Evolutionary conservation across 2,888 invertebrate genomes (phyloP).

Genomic region (Drosophila lacicola): DNA sequence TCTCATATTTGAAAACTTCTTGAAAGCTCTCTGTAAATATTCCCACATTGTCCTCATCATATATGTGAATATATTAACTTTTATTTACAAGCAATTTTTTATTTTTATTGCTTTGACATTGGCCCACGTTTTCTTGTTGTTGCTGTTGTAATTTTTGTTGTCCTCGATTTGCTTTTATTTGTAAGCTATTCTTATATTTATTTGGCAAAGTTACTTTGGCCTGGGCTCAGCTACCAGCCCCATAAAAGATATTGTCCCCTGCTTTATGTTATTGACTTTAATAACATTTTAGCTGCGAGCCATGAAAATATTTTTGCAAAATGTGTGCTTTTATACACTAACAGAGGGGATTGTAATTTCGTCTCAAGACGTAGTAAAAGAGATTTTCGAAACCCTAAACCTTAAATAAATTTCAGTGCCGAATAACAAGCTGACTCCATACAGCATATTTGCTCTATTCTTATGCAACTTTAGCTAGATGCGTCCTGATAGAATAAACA

Average conservation of each 20-base stretch:
- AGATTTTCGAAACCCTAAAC: background rate
- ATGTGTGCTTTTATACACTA: slow-evolving; percentile 31
- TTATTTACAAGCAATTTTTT: slow-evolving; percentile 60
- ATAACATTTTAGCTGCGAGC: slow-evolving; percentile 74
- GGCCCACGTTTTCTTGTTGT: slow-evolving; percentile 34
- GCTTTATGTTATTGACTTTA: slow-evolving; percentile 70
- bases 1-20: slow-evolving; percentile 17
- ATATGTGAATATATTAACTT: slow-evolving; percentile 17
- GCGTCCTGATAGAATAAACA: no score
- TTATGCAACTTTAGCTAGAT: no score
- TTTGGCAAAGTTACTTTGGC: slow-evolving; percentile 47
- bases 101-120: slow-evolving; percentile 67
- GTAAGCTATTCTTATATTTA: slow-evolving; percentile 67
- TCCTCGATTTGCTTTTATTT: slow-evolving; percentile 57
- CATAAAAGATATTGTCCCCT: slow-evolving; percentile 43
- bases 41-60: slow-evolving; percentile 45
- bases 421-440: no score
- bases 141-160: slow-evolving; percentile 5
- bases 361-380: no score
- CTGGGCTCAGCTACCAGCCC: background rate
- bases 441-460: no score
- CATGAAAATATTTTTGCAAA: slow-evolving; percentile 64
- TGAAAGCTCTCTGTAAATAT: slow-evolving; percentile 56
- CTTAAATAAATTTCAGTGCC: no score
- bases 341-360: background rate